phyloP scores from a whole-genome alignment of 2,797 vertebrate species.

The Anguilla obscura region DNA sequence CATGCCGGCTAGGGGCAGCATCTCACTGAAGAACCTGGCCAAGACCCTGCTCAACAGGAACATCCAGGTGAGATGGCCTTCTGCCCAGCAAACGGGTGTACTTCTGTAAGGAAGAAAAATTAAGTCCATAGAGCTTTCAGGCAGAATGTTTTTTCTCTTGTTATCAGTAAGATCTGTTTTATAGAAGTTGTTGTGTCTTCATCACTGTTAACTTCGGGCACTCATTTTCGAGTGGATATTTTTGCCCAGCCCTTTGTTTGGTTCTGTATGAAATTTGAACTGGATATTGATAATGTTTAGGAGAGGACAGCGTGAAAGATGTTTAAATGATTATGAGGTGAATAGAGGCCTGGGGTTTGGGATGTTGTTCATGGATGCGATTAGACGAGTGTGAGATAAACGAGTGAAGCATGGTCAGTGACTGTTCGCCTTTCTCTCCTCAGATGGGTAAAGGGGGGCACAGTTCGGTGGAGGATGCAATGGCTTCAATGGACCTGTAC shows the following conservation, averaged over 20 bases:
- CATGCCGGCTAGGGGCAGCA: conserved; percentile 42
- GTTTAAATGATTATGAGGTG: not conserved
- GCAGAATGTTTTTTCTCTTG: too few species aligned
- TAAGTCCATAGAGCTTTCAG: not conserved
- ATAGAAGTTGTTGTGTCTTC: too few species aligned
- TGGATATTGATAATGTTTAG: not conserved
- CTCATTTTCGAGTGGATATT: too few species aligned
- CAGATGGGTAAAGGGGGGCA: conserved; percentile 81
- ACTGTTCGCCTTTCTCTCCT: not conserved
- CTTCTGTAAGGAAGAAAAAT: not conserved
- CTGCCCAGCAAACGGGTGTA: not conserved
- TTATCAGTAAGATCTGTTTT: too few species aligned
- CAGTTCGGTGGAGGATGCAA: conserved; percentile 88
- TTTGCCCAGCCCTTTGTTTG: too few species aligned
- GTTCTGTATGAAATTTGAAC: too few species aligned
- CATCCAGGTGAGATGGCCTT: conserved; percentile 80
- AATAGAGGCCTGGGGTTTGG: not conserved
- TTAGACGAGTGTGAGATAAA: not conserved
- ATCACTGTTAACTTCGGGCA: too few species aligned
- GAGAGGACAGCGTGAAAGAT: not conserved
- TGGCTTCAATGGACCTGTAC: conserved; percentile 87
- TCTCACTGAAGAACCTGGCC: conserved; percentile 83
- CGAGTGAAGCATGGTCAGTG: not conserved
- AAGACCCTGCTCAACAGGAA: conserved; percentile 76
- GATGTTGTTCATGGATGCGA: not conserved